Evolutionary conservation across 2,888 invertebrate species (phyloP).

Genomic region (Argyresthia albistria): DNA sequence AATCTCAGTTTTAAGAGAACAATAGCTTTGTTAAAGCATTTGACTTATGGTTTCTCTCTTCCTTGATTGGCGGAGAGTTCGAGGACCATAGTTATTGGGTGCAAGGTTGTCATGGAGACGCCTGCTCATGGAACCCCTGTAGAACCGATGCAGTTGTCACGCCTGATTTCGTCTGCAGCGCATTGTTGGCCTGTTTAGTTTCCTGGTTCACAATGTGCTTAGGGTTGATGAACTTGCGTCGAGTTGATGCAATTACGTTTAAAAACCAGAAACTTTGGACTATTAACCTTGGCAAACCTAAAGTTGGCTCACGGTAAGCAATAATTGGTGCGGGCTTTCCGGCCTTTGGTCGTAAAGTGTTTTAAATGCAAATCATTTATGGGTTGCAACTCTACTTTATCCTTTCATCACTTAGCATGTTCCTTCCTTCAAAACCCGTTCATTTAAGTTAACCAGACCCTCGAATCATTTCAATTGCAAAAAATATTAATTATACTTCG

Average conservation of each 20-base stretch:
- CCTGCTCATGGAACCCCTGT: too few relatives aligned
- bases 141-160: not conserved
- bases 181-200: not conserved
- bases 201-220: not conserved
- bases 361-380: too few relatives aligned
- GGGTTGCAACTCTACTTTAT: too few relatives aligned
- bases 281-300: too few relatives aligned
- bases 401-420: too few relatives aligned
- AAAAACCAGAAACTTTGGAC: not conserved
- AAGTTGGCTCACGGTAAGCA: too few relatives aligned
- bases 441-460: too few relatives aligned
- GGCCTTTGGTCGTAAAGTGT: too few relatives aligned
- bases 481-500: too few relatives aligned
- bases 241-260: not conserved
- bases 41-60: not conserved
- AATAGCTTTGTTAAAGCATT: conserved; percentile 5
- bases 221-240: not conserved
- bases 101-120: conserved; percentile 5
- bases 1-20: conserved; percentile 4
- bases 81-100: not conserved
- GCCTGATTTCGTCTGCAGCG: not conserved
- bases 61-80: conserved; percentile 2
- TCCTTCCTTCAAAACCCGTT: too few relatives aligned
- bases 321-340: too few relatives aligned
- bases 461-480: too few relatives aligned